A percentile compares a stretch with the other conserved stretches of the same genome.
These are phyloP conservation scores for Zelostemma sp. DNA, from an alignment of 1,140 invertebrate genomes.

Conservation along the genomic window DNA sequence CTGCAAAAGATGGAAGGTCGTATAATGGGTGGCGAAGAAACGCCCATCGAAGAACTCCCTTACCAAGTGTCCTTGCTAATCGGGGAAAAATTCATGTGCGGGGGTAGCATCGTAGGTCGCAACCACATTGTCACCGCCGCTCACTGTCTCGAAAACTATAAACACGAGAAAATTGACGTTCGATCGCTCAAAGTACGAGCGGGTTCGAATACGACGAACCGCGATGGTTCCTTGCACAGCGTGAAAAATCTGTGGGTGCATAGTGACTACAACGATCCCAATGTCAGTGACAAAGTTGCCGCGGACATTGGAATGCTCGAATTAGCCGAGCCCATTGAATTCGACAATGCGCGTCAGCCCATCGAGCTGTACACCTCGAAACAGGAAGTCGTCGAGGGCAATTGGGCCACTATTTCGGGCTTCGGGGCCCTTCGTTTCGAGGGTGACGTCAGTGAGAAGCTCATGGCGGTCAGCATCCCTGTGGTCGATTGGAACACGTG, in stretches of 20 bases:
- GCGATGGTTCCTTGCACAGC: background rate
- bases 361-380: background rate
- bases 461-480: constrained; percentile 35
- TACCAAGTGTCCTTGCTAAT: constrained; percentile 73
- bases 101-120: constrained; percentile 44
- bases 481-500: constrained; percentile 41
- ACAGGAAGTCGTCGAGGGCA: background rate
- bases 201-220: background rate
- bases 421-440: background rate
- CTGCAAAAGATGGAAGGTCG: constrained; percentile 24
- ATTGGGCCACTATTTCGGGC: background rate
- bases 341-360: constrained; percentile 23
- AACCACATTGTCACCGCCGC: constrained; percentile 46
- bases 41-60: constrained; percentile 72
- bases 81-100: constrained; percentile 25
- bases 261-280: background rate
- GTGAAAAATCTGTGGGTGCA: background rate
- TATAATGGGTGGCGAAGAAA: constrained; percentile 74
- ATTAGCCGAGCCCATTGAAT: constrained; percentile 32
- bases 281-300: background rate
- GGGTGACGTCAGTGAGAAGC: background rate
- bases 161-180: background rate
- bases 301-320: too few relatives aligned
- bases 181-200: background rate
- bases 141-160: constrained; percentile 15